Percentiles rank a stretch among this genome's conserved stretches.
These are phyloP conservation scores for Brachypteracias leptosomus DNA, from an alignment of 2,113 vertebrate species.

Conservation along the genomic window DNA sequence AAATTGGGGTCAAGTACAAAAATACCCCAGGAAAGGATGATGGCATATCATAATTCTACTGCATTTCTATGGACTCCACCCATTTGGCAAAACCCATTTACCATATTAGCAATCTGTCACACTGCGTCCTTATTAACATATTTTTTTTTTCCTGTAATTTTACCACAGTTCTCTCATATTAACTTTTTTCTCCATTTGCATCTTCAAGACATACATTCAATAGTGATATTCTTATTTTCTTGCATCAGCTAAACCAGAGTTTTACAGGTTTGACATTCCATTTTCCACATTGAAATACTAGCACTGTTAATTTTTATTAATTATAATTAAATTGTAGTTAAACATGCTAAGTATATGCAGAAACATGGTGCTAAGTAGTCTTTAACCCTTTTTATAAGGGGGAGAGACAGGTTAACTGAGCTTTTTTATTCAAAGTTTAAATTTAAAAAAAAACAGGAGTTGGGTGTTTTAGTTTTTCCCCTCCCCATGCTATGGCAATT, in stretches of 20 bases:
- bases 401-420: background rate
- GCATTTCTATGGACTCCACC: background rate
- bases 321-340: background rate
- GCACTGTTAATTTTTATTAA: background rate
- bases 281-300: background rate
- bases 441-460: background rate
- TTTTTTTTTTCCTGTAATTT: background rate
- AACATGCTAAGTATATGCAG: background rate
- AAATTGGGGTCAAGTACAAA: background rate
- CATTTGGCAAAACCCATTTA: background rate
- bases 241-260: background rate
- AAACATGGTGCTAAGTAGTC: background rate
- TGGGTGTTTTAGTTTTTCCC: background rate
- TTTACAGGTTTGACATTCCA: background rate
- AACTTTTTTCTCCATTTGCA: background rate
- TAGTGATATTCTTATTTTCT: background rate
- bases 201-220: background rate
- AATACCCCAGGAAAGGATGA: background rate
- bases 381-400: background rate
- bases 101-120: rapidly evolving
- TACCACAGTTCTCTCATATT: background rate
- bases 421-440: background rate
- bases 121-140: background rate
- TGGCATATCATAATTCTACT: background rate
- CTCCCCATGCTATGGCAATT: background rate